These are phyloP conservation scores for Poecilia velifera DNA, from an alignment of 2,797 vertebrate species.

Conservation along the genomic window DNA sequence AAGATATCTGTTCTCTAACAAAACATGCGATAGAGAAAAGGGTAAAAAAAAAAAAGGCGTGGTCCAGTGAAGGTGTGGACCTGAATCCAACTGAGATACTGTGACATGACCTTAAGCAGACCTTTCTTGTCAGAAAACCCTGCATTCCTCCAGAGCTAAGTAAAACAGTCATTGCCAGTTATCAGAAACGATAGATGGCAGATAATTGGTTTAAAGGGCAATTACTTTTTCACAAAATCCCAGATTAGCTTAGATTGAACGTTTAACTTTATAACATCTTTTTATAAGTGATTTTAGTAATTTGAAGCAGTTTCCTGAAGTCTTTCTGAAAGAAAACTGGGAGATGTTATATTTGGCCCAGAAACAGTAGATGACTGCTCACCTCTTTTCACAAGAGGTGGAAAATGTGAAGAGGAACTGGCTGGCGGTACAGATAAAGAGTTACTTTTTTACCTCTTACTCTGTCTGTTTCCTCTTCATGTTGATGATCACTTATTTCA, in stretches of 20 bases:
- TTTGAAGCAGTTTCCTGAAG: background rate
- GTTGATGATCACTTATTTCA: background rate
- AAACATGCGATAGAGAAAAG: background rate
- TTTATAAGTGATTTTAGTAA: background rate
- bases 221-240: background rate
- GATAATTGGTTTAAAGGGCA: background rate
- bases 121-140: background rate
- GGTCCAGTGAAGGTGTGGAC: background rate
- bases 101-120: background rate
- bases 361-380: background rate
- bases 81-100: background rate
- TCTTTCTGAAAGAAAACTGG: background rate
- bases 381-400: background rate
- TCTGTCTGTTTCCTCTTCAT: background rate
- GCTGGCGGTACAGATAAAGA: background rate
- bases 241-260: background rate
- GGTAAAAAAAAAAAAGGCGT: background rate
- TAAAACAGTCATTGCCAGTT: background rate
- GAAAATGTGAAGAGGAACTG: background rate
- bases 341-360: background rate
- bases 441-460: background rate
- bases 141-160: background rate
- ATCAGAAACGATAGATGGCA: background rate
- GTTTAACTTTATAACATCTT: background rate
- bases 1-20: background rate